Evolutionary conservation across 2,113 vertebrate genomes (phyloP), one percentile per base, ranked within the genome.

Genomic region (Dromas ardeola): DNA sequence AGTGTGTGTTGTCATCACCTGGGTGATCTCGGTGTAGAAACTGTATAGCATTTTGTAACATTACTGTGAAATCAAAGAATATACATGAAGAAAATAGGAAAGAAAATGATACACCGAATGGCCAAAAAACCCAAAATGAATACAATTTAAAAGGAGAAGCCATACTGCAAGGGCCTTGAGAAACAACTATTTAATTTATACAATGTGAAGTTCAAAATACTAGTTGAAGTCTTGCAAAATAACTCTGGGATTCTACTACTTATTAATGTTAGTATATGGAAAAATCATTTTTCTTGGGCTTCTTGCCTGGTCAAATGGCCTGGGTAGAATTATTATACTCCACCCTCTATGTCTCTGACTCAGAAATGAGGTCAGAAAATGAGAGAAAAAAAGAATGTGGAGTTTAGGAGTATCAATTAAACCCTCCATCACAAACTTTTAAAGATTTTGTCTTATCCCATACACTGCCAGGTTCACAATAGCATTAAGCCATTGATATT

Each of bases 281-380:
- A 96, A 97, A 96, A 91, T 74, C 0, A 66, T 93, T 95, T 95
- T 90, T 85, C 63, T 80, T 86, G 89, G 97, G 81, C 95, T 94
- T 94, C 38, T 93, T 96, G 91, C 97, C 94, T 93, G 93, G 62
- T 93, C 71, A 95, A 55, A 88, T 74, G 87, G 63, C 58, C 71
- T 80, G 91, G 55, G 67, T 90, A 95, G 89, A 93, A 76, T 91
- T 95, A 78, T 47, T 94, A 85, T 76, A 83, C 89, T 93, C 94
- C 97, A 96, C 94, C 95, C 94, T 90, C 65, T 81, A 50, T 90
- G 71, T 42, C 29, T 90, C 78, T 95, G 96, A 96, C 70, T 97
- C 89, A 97, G 81, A 96, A 95, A 95, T 91, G 70, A 95, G 78
- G 67, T 91, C 93, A 96, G 88, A 94, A 97, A 96, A 86, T 34